Evolutionary conservation across 2,888 invertebrate genomes (phyloP).

Genomic region (Agrenia bidenticulata): DNA sequence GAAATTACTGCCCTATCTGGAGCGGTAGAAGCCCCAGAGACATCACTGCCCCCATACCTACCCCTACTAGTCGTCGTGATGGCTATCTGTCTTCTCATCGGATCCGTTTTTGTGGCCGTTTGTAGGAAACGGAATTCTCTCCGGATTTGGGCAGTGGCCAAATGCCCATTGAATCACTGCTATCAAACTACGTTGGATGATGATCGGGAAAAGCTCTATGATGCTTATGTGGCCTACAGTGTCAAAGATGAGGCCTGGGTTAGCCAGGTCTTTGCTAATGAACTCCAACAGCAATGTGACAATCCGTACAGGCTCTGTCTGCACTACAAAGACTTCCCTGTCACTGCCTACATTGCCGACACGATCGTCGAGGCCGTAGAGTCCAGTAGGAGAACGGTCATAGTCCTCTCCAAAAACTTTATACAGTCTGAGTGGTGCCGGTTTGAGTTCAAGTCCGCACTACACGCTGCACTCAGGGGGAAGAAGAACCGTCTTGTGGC

Average conservation of each 20-base stretch:
- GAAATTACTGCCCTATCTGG: constrained; percentile 53
- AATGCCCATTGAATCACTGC: constrained; percentile 81
- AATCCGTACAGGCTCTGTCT: constrained; percentile 80
- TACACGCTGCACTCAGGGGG: constrained; percentile 66
- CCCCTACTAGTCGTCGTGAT: constrained; percentile 72
- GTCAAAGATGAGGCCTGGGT: constrained; percentile 90
- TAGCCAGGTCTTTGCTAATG: constrained; percentile 81
- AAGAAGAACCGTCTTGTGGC: constrained; percentile 71
- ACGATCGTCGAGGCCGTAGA: constrained; percentile 91
- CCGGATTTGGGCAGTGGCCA: constrained; percentile 79
- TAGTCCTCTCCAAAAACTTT: constrained; percentile 89
- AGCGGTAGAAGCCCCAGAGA: constrained; percentile 51
- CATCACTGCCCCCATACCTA: constrained; percentile 61
- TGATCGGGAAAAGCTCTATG: constrained; percentile 69
- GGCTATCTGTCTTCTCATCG: constrained; percentile 68
- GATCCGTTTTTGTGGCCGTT: constrained; percentile 67
- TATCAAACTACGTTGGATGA: constrained; percentile 70
- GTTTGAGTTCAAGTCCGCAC: constrained; percentile 90
- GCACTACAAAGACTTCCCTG: constrained; percentile 87
- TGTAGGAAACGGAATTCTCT: constrained; percentile 77
- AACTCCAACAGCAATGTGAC: constrained; percentile 75
- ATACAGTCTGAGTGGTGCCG: constrained; percentile 87
- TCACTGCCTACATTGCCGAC: constrained; percentile 84
- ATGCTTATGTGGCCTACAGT: constrained; percentile 93
- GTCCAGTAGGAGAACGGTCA: constrained; percentile 82